These are phyloP conservation scores for Eubasilissa regina DNA, from an alignment of 1,140 invertebrate species.

Conservation along the genomic window DNA sequence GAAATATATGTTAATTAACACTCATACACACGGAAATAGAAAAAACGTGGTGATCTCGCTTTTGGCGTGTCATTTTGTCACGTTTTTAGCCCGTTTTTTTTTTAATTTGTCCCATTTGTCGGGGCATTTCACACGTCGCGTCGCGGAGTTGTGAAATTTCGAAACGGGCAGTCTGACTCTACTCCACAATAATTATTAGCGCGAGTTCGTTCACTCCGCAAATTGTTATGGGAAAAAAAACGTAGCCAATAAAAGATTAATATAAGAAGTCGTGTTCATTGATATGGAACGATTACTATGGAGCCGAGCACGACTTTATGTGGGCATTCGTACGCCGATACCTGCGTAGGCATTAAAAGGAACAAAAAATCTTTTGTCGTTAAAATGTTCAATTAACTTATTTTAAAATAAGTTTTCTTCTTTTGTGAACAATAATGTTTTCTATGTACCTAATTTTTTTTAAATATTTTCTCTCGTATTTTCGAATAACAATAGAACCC, in stretches of 20 bases:
- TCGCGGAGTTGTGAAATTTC: conserved; percentile 31
- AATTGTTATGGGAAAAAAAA: conserved; percentile 44
- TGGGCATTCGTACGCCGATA: background rate
- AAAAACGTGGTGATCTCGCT: conserved; percentile 12
- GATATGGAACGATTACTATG: conserved; percentile 26
- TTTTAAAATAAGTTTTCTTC: conserved; percentile 13
- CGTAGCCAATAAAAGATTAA: conserved; percentile 38
- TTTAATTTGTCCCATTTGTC: conserved; percentile 29
- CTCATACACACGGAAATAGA: background rate
- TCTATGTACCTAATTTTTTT: too few species aligned
- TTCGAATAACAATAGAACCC: too few species aligned
- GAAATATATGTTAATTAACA: too few species aligned
- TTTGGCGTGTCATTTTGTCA: conserved; percentile 10
- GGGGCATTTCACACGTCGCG: conserved; percentile 36
- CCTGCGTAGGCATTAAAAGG: conserved; percentile 9
- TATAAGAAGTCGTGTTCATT: conserved; percentile 38
- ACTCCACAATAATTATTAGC: conserved; percentile 39
- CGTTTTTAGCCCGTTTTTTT: conserved; percentile 9
- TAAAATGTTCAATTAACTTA: conserved; percentile 33
- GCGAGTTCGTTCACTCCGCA: conserved; percentile 39
- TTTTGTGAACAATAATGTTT: too few species aligned
- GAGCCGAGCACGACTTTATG: conserved; percentile 36
- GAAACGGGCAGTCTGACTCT: conserved; percentile 7
- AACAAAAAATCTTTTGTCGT: conserved; percentile 31
- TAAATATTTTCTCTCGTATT: too few species aligned